Conservation (phyloP, 2,888 invertebrate species). For the Rotaria macrura region DNA sequence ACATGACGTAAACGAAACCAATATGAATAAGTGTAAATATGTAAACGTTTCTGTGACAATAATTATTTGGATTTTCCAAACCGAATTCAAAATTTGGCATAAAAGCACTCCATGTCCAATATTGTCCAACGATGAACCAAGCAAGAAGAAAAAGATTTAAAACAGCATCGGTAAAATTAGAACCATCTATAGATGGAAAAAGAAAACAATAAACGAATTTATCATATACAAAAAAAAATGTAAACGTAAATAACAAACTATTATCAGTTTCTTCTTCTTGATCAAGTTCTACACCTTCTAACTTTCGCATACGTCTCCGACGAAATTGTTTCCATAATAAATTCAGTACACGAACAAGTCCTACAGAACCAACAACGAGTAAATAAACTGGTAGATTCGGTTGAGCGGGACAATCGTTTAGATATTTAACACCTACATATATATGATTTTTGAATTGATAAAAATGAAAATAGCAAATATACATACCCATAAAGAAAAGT, state of each 20-base stretch:
- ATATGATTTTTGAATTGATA: neutral
- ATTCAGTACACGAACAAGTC: conserved; percentile 56
- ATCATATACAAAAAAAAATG: too few species aligned
- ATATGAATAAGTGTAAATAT: neutral
- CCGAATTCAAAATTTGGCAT: conserved; percentile 66
- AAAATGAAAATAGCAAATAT: neutral
- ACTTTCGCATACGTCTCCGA: conserved; percentile 46
- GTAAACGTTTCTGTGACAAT: conserved; percentile 41
- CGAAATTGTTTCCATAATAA: conserved; percentile 62
- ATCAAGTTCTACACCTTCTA: conserved; percentile 40
- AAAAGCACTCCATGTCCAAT: conserved; percentile 67
- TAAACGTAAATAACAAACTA: too few species aligned
- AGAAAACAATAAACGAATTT: too few species aligned
- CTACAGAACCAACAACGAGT: conserved; percentile 68
- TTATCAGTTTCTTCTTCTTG: conserved; percentile 36
- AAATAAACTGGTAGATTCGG: conserved; percentile 69
- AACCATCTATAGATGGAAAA: conserved; percentile 39
- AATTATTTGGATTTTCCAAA: conserved; percentile 65
- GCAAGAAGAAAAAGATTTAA: conserved; percentile 62
- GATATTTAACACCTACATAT: conserved; percentile 61
- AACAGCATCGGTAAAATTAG: conserved; percentile 58
- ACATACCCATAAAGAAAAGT: neutral
- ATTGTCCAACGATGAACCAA: conserved; percentile 69
- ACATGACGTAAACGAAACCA: neutral
- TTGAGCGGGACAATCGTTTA: conserved; percentile 67